These are phyloP conservation scores for Oostethus manadensis DNA, from an alignment of 2,113 vertebrate species.

Conservation along the genomic window DNA sequence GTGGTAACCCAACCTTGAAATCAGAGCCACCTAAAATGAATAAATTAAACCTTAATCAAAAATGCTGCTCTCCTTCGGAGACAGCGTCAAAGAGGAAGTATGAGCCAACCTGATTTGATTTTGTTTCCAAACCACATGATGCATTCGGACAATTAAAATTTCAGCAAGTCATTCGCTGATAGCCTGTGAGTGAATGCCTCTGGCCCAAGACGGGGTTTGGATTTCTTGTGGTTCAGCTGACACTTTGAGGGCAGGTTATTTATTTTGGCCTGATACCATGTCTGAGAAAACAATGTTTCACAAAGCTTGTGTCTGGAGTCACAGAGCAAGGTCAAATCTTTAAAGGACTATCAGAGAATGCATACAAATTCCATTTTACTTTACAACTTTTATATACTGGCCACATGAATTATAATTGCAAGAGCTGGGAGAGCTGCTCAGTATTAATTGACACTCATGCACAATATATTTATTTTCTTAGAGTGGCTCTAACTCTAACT, in stretches of 20 bases:
- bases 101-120: constrained; percentile 69
- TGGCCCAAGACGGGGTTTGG: constrained; percentile 62
- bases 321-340: constrained; percentile 60
- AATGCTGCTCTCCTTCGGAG: constrained; percentile 62
- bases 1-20: constrained; percentile 67
- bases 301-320: constrained; percentile 62
- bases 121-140: constrained; percentile 75
- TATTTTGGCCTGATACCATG: constrained; percentile 63
- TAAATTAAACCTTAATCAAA: constrained; percentile 71
- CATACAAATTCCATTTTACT: no score
- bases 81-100: constrained; percentile 61
- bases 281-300: constrained; percentile 57
- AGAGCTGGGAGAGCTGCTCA: no score
- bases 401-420: no score
- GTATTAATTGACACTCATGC: no score
- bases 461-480: no score
- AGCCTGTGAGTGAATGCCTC: constrained; percentile 61
- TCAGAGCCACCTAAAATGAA: constrained; percentile 69
- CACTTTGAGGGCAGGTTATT: constrained; percentile 66
- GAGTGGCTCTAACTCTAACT: no score
- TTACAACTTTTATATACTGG: no score
- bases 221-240: constrained; percentile 74
- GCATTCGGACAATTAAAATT: constrained; percentile 82
- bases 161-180: constrained; percentile 78
- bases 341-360: constrained; percentile 22